Percentiles rank a stretch among this genome's conserved stretches.
phyloP scores from a whole-genome alignment of 30 jellyfish, hydroid and myxozoan genomes.

The Phacellophora camtschatica region DNA sequence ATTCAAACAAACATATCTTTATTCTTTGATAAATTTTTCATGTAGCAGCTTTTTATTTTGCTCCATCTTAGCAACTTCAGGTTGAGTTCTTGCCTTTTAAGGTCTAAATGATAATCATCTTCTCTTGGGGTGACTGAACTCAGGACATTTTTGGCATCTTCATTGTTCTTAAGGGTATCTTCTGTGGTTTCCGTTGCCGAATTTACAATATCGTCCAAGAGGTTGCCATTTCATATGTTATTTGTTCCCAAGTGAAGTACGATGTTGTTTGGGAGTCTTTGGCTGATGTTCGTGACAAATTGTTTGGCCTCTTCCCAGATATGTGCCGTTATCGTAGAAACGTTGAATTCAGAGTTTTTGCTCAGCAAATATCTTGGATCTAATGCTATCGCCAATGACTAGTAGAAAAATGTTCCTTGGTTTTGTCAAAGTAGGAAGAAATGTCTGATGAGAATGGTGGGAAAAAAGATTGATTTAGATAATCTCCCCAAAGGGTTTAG shows the following conservation, averaged over 20 bases:
- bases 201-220: neutral
- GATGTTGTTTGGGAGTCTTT: neutral
- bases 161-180: neutral
- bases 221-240: neutral
- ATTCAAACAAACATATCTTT: no score
- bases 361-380: neutral
- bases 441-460: no score
- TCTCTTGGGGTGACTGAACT: neutral
- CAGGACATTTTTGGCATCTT: neutral
- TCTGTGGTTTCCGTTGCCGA: neutral
- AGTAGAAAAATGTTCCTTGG: no score
- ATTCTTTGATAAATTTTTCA: no score
- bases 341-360: neutral
- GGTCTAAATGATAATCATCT: neutral
- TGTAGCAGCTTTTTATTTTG: no score
- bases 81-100: neutral
- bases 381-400: no score
- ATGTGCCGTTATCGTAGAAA: neutral
- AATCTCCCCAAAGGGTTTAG: no score
- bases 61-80: neutral
- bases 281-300: neutral
- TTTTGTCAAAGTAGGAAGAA: no score
- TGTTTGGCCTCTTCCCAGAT: neutral
- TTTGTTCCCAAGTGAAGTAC: neutral
- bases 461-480: no score